phyloP scores from a whole-genome alignment of 2,888 invertebrate species.

The Trachelus iudaicus region DNA sequence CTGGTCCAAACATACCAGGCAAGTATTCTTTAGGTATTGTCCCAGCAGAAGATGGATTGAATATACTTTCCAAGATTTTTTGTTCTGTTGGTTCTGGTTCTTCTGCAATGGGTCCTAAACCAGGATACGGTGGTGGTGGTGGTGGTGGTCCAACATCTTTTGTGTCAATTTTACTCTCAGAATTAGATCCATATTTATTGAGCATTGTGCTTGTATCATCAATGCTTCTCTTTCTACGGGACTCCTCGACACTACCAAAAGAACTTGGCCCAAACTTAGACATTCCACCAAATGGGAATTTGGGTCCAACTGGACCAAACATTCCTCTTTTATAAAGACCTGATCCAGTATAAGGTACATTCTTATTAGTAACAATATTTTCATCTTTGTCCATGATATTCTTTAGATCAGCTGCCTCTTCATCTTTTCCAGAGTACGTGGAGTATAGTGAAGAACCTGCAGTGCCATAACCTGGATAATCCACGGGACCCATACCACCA shows the following conservation, averaged over 20 bases:
- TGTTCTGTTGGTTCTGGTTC: slow-evolving; percentile 35
- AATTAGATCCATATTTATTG: slow-evolving; percentile 10
- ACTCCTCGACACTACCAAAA: slow-evolving; percentile 9
- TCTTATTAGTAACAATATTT: neutral
- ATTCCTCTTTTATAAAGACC: slow-evolving; percentile 36
- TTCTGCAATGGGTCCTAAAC: slow-evolving; percentile 44
- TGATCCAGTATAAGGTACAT: neutral
- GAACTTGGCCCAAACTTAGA: neutral
- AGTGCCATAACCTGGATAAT: slow-evolving; percentile 14
- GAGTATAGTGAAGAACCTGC: neutral
- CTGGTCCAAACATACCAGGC: slow-evolving; percentile 42
- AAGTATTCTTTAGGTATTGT: slow-evolving; percentile 39
- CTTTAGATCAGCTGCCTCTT: neutral
- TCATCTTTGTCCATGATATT: neutral
- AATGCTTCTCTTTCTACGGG: slow-evolving; percentile 23
- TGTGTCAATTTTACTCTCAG: slow-evolving; percentile 15
- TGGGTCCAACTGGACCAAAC: slow-evolving; percentile 25
- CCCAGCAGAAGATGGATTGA: slow-evolving; percentile 4
- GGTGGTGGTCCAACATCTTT: slow-evolving; percentile 22
- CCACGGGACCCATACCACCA: slow-evolving; percentile 41
- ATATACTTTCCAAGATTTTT: neutral
- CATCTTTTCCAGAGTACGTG: neutral
- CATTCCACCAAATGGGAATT: slow-evolving; percentile 17
- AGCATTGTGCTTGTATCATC: slow-evolving; percentile 11
- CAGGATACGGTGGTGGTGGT: slow-evolving; percentile 48